Evolutionary conservation across 1,140 invertebrate genomes (phyloP), one percentile per base, ranked within the genome.

Genomic region (Cotesia vestalis): DNA sequence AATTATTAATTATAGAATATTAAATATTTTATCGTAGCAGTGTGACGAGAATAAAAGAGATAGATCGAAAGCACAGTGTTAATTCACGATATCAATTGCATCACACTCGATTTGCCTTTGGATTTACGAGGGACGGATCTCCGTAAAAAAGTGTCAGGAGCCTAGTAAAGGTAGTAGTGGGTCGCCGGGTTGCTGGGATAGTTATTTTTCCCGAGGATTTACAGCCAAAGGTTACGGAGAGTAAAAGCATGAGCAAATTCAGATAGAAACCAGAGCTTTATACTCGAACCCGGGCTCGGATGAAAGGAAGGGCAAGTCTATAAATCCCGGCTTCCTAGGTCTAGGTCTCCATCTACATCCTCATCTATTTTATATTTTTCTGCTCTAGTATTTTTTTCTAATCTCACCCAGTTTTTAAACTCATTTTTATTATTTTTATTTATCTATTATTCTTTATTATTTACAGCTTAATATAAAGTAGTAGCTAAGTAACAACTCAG

Each of bases 401-500:
- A 27, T 27, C 57, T 46, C 40, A 11, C 6, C 40, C 40, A 46
- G 40, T 46, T 46, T 9, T 46, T 46, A 46, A 46, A 46, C 38
- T 40, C 38, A 4, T 9, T 40, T 40, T 40, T 9, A 6, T 8
- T 46, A 11, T 6, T 9, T 46, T 9, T 9, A 20, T 59, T 55
- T 55, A 8, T 20, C 17, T 5, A 17, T 59, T 20, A 27, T 4
- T 59, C 27, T 20, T 9, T 6, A 55, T 59, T 59, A 27, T 20
- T 4, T 17, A 59, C 20, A 20, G 14, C 6, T 2, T 17, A 59
- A 59, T 20, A 17, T 59, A 27, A 59, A 59, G 57, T 17, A 59
- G 71, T 55, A 70, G 70, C 62, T 27, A 27, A 27, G 27, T 27
- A 78, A 79, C 71, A 78, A 78, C 73, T 69, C 74, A 76, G 70